These are phyloP conservation scores for Glaucopsyche alexis DNA, from an alignment of 2,888 invertebrate genomes.

Conservation along the genomic window DNA sequence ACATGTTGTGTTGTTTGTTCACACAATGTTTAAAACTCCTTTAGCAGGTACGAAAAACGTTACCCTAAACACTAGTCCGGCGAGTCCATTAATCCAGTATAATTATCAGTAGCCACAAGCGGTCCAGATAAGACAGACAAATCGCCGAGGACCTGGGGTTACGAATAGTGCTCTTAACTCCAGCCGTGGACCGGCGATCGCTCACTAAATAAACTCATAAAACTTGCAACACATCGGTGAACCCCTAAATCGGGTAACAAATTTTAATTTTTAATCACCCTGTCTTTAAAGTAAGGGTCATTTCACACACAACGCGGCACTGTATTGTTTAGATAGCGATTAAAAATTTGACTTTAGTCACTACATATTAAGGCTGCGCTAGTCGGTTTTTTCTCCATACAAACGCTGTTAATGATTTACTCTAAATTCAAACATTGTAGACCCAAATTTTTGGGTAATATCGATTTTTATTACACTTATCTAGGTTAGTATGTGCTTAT, in stretches of 20 bases:
- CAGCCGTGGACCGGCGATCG: constrained; percentile 27
- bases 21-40: not conserved
- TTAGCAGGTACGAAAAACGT: not conserved
- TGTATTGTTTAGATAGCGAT: too few species aligned
- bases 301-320: too few species aligned
- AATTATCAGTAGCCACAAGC: constrained; percentile 32
- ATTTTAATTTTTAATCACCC: constrained; percentile 1
- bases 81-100: constrained; percentile 20
- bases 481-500: too few species aligned
- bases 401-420: too few species aligned
- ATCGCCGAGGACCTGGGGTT: constrained; percentile 35
- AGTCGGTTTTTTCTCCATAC: too few species aligned
- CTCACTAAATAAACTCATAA: constrained; percentile 27
- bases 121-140: constrained; percentile 41
- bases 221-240: constrained; percentile 2
- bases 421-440: too few species aligned
- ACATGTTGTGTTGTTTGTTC: too few species aligned
- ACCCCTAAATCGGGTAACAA: not conserved
- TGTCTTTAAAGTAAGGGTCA: not conserved
- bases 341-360: too few species aligned
- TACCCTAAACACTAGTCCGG: constrained; percentile 16
- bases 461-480: too few species aligned
- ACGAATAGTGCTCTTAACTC: constrained; percentile 39
- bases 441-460: too few species aligned
- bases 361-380: too few species aligned